phyloP scores from a whole-genome alignment of 2,113 vertebrate species.

The Lepidothrix coronata region DNA sequence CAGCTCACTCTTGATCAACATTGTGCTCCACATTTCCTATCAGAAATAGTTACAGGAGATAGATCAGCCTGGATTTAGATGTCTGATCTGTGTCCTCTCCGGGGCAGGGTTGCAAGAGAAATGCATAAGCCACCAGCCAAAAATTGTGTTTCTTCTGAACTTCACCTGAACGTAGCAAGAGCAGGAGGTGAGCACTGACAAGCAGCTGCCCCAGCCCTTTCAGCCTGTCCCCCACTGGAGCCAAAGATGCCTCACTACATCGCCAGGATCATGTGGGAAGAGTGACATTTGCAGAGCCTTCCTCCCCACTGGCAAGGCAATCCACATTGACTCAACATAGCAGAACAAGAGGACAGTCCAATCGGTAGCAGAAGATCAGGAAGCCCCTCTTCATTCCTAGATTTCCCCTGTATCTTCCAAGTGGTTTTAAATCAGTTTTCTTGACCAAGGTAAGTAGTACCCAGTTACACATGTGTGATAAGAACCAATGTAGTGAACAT shows the following conservation, averaged over 20 bases:
- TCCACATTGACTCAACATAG: fast-evolving
- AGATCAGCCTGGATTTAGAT: neutral
- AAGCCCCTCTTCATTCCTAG: neutral
- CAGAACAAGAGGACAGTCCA: neutral
- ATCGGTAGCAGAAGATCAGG: neutral
- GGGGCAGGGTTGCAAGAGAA: neutral
- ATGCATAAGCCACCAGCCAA: neutral
- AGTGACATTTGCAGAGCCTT: neutral
- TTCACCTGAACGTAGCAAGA: neutral
- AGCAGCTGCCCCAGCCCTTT: neutral
- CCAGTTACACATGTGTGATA: fast-evolving
- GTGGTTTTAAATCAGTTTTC: neutral
- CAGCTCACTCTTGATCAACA: neutral
- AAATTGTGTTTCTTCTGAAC: neutral
- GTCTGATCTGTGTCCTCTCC: neutral
- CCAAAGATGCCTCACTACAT: neutral
- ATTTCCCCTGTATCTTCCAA: neutral
- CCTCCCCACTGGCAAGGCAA: neutral
- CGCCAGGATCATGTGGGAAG: fast-evolving
- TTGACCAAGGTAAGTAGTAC: neutral
- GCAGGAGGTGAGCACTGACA: neutral
- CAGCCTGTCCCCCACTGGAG: neutral
- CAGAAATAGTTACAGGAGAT: neutral
- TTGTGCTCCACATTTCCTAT: neutral
- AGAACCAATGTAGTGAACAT: neutral